Conservation (phyloP, 2,797 vertebrate species). For the Neopelma chrysocephalum region DNA sequence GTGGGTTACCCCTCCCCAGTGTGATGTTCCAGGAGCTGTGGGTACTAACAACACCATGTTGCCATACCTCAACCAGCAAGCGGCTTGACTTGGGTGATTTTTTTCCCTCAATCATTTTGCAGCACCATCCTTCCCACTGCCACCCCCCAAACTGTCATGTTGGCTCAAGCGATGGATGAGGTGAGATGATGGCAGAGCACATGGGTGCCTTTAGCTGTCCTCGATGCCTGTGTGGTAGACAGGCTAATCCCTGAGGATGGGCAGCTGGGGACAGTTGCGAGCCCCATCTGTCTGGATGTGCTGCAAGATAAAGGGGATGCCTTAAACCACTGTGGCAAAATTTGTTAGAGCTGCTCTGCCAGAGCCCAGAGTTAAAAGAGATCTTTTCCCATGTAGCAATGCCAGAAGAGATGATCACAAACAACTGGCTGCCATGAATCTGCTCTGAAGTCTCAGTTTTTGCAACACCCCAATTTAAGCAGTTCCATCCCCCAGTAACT, state of each 20-base stretch:
- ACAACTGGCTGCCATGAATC: neutral
- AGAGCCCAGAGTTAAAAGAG: neutral
- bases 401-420: conserved; percentile 43
- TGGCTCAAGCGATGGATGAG: neutral
- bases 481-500: neutral
- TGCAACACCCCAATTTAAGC: neutral
- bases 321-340: neutral
- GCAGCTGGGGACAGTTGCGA: neutral
- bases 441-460: conserved; percentile 15
- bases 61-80: neutral
- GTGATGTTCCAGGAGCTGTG: neutral
- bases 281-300: neutral
- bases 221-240: neutral
- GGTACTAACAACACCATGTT: neutral
- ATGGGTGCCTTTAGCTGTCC: neutral
- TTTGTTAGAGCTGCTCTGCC: neutral
- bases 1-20: neutral
- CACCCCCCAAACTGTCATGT: neutral
- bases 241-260: neutral
- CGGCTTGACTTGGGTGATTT: neutral
- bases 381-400: neutral
- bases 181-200: neutral
- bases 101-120: neutral
- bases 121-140: rapidly evolving
- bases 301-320: conserved; percentile 19